phyloP scores from a whole-genome alignment of 2,797 vertebrate species.

The Bradypodion pumilum region DNA sequence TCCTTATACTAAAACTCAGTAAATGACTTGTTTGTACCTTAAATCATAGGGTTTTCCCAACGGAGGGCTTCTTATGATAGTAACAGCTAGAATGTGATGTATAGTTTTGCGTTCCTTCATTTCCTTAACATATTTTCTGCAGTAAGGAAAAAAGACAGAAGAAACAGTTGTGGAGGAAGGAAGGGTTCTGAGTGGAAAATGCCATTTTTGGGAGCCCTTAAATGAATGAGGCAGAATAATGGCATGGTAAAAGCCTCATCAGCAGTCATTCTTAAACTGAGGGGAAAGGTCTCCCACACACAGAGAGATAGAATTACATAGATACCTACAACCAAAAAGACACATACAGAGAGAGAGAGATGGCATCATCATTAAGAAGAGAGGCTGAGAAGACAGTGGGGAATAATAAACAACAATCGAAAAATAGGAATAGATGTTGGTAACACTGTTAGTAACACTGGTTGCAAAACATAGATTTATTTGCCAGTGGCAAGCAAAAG shows the following conservation, averaged over 20 bases:
- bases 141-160: neutral
- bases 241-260: neutral
- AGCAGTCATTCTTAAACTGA: neutral
- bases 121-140: neutral
- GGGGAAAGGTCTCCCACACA: slow-evolving; percentile 11
- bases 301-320: slow-evolving; percentile 13
- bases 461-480: slow-evolving; percentile 47
- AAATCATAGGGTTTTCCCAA: neutral
- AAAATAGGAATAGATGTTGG: slow-evolving; percentile 30
- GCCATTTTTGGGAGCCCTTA: neutral
- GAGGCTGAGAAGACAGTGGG: neutral
- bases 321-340: neutral
- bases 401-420: slow-evolving; percentile 46
- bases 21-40: neutral
- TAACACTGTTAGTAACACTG: slow-evolving; percentile 43
- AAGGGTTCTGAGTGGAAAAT: neutral
- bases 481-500: slow-evolving; percentile 40
- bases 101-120: neutral
- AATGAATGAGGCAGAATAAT: neutral
- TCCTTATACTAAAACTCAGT: neutral
- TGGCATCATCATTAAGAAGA: neutral
- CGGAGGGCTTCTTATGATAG: neutral
- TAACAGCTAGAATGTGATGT: neutral
- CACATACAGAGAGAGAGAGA: slow-evolving; percentile 20
- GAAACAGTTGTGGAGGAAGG: neutral